Conservation (phyloP, 37 sponge, comb jelly and placozoan genomes). For the Haliclona indistincta region DNA sequence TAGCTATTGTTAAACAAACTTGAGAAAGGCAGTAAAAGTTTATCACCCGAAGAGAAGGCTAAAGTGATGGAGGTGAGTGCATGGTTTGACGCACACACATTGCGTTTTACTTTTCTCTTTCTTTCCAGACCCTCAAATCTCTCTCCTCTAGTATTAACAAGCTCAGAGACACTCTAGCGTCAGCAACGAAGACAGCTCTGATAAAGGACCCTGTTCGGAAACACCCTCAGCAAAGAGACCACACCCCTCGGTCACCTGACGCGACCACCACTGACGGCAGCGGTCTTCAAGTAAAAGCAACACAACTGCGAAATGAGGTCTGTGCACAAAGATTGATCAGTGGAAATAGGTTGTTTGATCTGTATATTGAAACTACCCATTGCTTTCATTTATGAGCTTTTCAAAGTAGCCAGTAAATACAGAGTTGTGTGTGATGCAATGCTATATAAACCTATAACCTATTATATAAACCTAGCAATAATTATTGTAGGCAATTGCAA, state of each 20-base stretch:
- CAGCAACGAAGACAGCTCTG: conserved; percentile 24
- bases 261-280: background rate
- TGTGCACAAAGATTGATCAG: too few relatives aligned
- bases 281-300: background rate
- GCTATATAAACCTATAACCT: background rate
- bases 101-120: background rate
- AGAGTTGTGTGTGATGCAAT: too few relatives aligned
- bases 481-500: background rate
- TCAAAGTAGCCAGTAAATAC: too few relatives aligned
- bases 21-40: conserved; percentile 56
- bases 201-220: background rate
- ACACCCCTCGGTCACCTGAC: background rate
- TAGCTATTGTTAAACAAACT: conserved; percentile 76
- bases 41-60: conserved; percentile 63
- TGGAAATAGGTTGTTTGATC: too few relatives aligned
- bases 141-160: conserved; percentile 42
- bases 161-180: conserved; percentile 41
- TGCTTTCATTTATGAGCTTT: too few relatives aligned
- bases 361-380: too few relatives aligned
- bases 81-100: background rate
- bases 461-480: background rate
- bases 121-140: conserved; percentile 50
- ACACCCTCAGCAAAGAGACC: background rate
- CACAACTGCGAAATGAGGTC: background rate
- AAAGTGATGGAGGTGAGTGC: conserved; percentile 63